Evolutionary conservation across 2,888 invertebrate species (phyloP), one percentile per base, ranked within the genome.

Genomic region (Argyresthia goedartella): DNA sequence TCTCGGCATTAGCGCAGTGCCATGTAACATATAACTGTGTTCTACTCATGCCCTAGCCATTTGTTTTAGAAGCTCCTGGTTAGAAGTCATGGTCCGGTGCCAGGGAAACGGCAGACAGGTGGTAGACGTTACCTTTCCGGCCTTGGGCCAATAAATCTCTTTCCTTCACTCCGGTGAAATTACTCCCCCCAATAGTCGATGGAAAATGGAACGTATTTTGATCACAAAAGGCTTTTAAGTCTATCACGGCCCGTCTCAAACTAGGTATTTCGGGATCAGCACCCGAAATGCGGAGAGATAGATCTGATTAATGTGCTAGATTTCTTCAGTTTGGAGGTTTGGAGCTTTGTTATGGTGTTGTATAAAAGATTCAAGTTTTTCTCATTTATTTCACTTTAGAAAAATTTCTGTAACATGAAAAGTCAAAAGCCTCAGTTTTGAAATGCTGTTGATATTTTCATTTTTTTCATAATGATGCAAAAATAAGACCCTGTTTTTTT

Each of bases 91-190:
- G 36, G 36, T 55, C 46, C 48, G 52, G 44, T 53, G 54, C 54
- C 52, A 53, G 54, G 48, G 48, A 50, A 35, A 47, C 56, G 60
- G 60, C 60, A 75, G 78, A 80, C 80, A 77, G 78, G 76, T 75
- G 70, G 74, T 66, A 77, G 78, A 76, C 76, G 68, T 59, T 65
- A 63, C 66, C 65, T 63, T 64, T 65, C 65, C 67, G 68, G 64
- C 65, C 62, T 60, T 59, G 60, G 63, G 72, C 71, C 76, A 73
- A 77, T 79, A 80, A 80, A 80, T 80, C 79, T 74, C 69, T 13
- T 51, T 56, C 65, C 69, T 71, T 68, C 71, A 48, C 35, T 48
- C 36, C 15, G 48, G 15, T 10, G 13, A 47, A 47, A 33, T 47
- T 47, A 48, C 48, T 48, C 36, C 36, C 9, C n/a, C 13, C 25